phyloP scores from a whole-genome alignment of 2,797 vertebrate species.

The Spinibarbus caldwelli region DNA sequence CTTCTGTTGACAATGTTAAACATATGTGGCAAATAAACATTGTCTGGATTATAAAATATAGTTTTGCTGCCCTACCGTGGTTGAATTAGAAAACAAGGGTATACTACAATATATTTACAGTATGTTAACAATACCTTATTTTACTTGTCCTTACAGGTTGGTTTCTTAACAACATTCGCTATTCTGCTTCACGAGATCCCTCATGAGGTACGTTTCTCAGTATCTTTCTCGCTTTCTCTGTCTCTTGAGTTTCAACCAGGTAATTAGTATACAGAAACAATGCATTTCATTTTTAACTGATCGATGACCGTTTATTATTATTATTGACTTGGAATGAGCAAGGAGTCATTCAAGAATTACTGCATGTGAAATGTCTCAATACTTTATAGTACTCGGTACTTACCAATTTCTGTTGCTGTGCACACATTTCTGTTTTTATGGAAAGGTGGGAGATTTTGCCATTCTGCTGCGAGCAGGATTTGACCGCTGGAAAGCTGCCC shows the following conservation, averaged over 20 bases:
- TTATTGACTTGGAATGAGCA: background rate
- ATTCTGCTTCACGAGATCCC: slow-evolving; percentile 98
- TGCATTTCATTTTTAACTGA: background rate
- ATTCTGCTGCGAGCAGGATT: slow-evolving; percentile 98
- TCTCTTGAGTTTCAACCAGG: slow-evolving; percentile 1
- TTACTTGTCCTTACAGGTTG: slow-evolving; percentile 82
- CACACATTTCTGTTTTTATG: too few species aligned
- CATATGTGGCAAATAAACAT: slow-evolving; percentile 25
- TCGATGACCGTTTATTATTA: too few species aligned
- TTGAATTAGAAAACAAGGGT: background rate
- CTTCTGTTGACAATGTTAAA: slow-evolving; percentile 41
- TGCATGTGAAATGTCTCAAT: background rate
- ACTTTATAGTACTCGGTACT: background rate
- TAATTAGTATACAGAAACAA: background rate
- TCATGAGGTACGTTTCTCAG: slow-evolving; percentile 86
- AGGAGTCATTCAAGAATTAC: background rate
- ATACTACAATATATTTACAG: background rate
- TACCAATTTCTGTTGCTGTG: background rate
- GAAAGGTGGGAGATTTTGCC: slow-evolving; percentile 88
- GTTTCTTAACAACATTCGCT: slow-evolving; percentile 92
- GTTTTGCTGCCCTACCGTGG: background rate
- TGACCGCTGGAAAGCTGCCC: slow-evolving; percentile 95
- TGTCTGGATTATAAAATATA: background rate
- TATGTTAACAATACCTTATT: background rate
- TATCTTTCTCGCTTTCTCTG: background rate